These are phyloP conservation scores for Drosophila mauritiana DNA, from an alignment of 1,140 invertebrate species.

Conservation along the genomic window DNA sequence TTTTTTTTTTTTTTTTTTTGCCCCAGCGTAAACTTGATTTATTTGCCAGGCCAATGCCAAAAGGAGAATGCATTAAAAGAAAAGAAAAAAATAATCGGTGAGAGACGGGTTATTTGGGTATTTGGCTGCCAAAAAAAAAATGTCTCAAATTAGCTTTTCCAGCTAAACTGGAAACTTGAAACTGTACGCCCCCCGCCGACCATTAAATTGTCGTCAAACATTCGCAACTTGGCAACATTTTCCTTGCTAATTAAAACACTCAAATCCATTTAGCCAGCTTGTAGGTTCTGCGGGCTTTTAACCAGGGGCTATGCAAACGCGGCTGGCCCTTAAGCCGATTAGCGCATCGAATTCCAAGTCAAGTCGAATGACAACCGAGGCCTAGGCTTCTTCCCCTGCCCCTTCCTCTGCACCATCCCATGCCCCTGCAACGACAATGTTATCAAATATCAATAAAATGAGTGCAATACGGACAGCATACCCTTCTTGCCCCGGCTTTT, in stretches of 20 bases:
- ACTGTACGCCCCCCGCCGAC: constrained; percentile 25
- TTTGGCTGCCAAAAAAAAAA: constrained; percentile 43
- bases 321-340: constrained; percentile 54
- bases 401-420: constrained; percentile 8
- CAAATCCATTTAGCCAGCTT: constrained; percentile 74
- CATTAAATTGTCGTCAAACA: constrained; percentile 50
- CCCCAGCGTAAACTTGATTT: constrained; percentile 74
- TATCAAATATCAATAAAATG: constrained; percentile 78
- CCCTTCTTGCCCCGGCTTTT: not conserved
- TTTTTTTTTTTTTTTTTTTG: not conserved
- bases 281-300: not conserved
- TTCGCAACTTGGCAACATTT: constrained; percentile 64
- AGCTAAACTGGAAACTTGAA: constrained; percentile 42
- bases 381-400: constrained; percentile 6
- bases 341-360: constrained; percentile 55
- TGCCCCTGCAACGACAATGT: constrained; percentile 53
- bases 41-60: constrained; percentile 68
- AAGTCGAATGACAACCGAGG: constrained; percentile 36
- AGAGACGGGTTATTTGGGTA: not conserved
- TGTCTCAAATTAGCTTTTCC: constrained; percentile 45
- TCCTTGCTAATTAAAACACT: constrained; percentile 74
- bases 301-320: constrained; percentile 2
- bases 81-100: not conserved
- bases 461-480: constrained; percentile 37
- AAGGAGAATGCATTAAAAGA: constrained; percentile 56